Percentiles rank a stretch among this genome's conserved stretches.
Conservation (phyloP, 2,888 invertebrate genomes). For the Corythucha ciliata region DNA sequence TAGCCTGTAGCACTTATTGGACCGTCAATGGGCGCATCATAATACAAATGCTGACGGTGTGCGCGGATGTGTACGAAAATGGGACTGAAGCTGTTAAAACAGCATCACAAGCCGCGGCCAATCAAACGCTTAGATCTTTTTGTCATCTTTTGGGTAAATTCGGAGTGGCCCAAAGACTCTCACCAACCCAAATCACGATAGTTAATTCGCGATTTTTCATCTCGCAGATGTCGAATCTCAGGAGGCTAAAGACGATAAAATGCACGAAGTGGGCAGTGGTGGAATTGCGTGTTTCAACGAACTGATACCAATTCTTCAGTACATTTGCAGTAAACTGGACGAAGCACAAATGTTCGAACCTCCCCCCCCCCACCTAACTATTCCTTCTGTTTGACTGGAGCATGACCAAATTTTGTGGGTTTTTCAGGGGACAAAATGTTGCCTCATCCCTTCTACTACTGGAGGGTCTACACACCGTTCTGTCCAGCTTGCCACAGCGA, state of each 20-base stretch:
- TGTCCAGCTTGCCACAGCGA: conserved; percentile 71
- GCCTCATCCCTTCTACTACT: conserved; percentile 66
- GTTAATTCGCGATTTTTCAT: conserved; percentile 12
- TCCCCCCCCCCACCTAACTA: neutral
- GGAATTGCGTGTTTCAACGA: conserved; percentile 70
- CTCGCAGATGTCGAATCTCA: conserved; percentile 64
- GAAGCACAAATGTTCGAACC: conserved; percentile 62
- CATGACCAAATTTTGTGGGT: conserved; percentile 7
- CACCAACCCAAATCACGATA: no score
- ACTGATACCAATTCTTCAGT: conserved; percentile 81
- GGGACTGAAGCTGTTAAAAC: conserved; percentile 73
- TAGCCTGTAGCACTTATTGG: conserved; percentile 80
- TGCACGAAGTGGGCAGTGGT: conserved; percentile 39
- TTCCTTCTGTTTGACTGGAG: conserved; percentile 10
- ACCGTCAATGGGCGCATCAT: conserved; percentile 82
- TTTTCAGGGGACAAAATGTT: conserved; percentile 45
- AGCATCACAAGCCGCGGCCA: conserved; percentile 81
- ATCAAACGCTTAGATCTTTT: conserved; percentile 78
- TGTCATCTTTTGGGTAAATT: conserved; percentile 64
- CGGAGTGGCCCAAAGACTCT: no score
- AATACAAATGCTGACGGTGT: conserved; percentile 74
- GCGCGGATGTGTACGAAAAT: conserved; percentile 70
- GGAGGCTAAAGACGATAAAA: conserved; percentile 47
- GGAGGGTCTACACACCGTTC: conserved; percentile 76
- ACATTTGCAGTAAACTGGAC: conserved; percentile 73